These are phyloP conservation scores for Seira sanloemensis DNA, from an alignment of 2,888 invertebrate species.

Conservation along the genomic window DNA sequence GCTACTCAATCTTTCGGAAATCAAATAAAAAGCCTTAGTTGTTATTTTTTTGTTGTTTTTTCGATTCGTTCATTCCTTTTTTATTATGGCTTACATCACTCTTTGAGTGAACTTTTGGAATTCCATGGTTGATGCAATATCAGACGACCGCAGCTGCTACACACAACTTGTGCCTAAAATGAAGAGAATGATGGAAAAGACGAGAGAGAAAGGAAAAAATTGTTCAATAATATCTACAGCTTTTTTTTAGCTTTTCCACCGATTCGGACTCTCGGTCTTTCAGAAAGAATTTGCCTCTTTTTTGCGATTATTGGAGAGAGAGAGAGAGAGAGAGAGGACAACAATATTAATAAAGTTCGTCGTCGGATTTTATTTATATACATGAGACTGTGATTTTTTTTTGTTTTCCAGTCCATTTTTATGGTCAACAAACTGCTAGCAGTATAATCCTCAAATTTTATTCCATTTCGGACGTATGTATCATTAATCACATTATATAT, in stretches of 20 bases:
- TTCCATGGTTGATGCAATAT: conserved; percentile 40
- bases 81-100: conserved; percentile 20
- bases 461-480: no score
- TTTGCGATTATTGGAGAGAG: neutral
- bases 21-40: conserved; percentile 28
- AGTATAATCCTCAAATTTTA: no score
- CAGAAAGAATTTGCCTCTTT: neutral
- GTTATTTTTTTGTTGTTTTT: conserved; percentile 1
- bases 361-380: neutral
- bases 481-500: no score
- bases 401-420: neutral
- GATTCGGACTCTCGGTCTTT: neutral
- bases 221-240: neutral
- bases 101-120: conserved; percentile 17
- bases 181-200: conserved; percentile 4
- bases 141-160: neutral
- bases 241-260: neutral
- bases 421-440: no score
- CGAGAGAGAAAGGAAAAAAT: conserved; percentile 4
- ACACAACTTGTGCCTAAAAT: conserved; percentile 4
- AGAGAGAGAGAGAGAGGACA: no score
- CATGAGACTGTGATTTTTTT: neutral
- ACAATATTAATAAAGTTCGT: neutral
- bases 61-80: neutral
- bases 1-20: conserved; percentile 4